These are phyloP conservation scores for Camponotus floridanus DNA, from an alignment of 1,140 invertebrate species.

Conservation along the genomic window DNA sequence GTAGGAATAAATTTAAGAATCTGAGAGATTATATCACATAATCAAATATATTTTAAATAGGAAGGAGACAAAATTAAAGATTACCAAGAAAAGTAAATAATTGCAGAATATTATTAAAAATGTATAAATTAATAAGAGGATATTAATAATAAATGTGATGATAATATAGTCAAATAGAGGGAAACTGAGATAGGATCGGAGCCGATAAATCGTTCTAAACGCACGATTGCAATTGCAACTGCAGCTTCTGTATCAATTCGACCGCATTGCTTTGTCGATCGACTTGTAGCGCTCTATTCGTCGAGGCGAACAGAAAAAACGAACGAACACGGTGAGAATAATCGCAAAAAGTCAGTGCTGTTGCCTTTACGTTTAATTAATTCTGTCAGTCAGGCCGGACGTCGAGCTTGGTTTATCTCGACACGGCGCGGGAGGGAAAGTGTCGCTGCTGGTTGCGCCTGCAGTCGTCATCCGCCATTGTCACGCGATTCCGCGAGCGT, in stretches of 20 bases:
- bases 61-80: background rate
- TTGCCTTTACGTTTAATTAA: conserved; percentile 65
- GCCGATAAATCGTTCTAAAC: conserved; percentile 27
- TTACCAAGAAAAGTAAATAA: background rate
- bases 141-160: background rate
- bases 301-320: conserved; percentile 50
- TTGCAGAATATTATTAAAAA: background rate
- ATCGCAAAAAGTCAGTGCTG: conserved; percentile 56
- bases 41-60: background rate
- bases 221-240: conserved; percentile 31
- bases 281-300: conserved; percentile 44
- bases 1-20: background rate
- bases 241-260: conserved; percentile 31
- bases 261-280: conserved; percentile 14
- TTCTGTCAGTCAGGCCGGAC: conserved; percentile 55
- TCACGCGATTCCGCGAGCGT: conserved; percentile 46
- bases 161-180: background rate
- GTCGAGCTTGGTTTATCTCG: conserved; percentile 57
- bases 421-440: conserved; percentile 51
- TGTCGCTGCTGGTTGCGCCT: conserved; percentile 52
- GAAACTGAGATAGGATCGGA: background rate
- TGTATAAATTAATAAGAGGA: background rate
- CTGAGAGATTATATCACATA: background rate
- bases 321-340: conserved; percentile 45
- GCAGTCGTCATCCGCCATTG: conserved; percentile 61